phyloP scores from a whole-genome alignment of 2,888 invertebrate genomes.

The Plusia festucae region DNA sequence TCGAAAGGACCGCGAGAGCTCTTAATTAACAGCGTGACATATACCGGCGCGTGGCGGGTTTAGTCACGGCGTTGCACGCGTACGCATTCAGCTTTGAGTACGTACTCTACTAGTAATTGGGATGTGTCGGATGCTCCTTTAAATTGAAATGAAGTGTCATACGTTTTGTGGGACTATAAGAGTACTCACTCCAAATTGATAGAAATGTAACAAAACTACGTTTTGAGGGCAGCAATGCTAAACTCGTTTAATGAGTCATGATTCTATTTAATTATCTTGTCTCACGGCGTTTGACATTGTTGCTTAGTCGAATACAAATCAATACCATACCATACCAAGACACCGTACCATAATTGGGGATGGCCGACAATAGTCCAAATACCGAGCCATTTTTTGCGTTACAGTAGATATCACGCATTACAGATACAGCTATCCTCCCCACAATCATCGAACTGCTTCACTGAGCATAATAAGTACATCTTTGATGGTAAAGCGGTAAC shows the following conservation, averaged over 20 bases:
- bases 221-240: too few species aligned
- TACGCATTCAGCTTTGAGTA: constrained; percentile 36
- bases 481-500: constrained; percentile 73
- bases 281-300: too few species aligned
- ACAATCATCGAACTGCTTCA: constrained; percentile 65
- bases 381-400: constrained; percentile 5
- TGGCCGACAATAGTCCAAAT: neutral
- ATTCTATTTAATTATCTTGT: too few species aligned
- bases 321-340: too few species aligned
- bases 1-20: constrained; percentile 62
- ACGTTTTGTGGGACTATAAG: neutral
- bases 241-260: too few species aligned
- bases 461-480: constrained; percentile 71
- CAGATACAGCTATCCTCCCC: constrained; percentile 37
- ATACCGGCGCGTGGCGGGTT: constrained; percentile 73
- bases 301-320: too few species aligned
- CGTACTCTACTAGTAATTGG: constrained; percentile 9
- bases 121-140: constrained; percentile 8
- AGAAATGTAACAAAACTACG: too few species aligned
- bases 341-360: neutral
- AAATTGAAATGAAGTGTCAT: constrained; percentile 8
- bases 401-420: constrained; percentile 29
- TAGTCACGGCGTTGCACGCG: constrained; percentile 62
- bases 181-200: too few species aligned
- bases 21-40: constrained; percentile 75